Conservation (phyloP, 1,140 invertebrate species). For the Drosophila parvula region DNA sequence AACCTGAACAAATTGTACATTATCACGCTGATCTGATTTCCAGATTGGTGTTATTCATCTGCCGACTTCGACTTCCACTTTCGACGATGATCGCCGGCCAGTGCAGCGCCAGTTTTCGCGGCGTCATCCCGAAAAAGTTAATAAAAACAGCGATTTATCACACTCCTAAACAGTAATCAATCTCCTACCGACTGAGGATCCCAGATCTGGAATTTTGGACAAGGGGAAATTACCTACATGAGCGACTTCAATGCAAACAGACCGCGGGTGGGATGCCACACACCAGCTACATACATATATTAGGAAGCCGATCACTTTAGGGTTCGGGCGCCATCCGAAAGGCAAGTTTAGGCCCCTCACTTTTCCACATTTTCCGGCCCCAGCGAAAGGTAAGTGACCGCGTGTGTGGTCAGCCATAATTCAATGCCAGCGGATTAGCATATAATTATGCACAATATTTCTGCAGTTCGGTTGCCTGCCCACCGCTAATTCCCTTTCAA, state of each 20-base stretch:
- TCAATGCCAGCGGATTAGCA: constrained; percentile 68
- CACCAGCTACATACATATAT: constrained; percentile 8
- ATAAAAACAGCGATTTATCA: constrained; percentile 83
- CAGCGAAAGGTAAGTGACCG: constrained; percentile 30
- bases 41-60: constrained; percentile 63
- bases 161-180: constrained; percentile 80
- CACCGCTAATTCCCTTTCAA: constrained; percentile 75
- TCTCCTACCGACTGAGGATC: constrained; percentile 53
- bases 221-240: constrained; percentile 71
- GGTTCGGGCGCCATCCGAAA: constrained; percentile 18
- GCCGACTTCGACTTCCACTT: constrained; percentile 17
- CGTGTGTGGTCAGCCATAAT: constrained; percentile 47
- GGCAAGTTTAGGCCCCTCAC: constrained; percentile 2
- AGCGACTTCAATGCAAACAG: constrained; percentile 70
- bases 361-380: background rate
- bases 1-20: constrained; percentile 69
- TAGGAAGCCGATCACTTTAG: constrained; percentile 1
- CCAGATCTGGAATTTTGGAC: constrained; percentile 2
- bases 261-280: constrained; percentile 55
- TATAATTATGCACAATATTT: constrained; percentile 81
- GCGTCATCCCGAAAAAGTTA: constrained; percentile 80
- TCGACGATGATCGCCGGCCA: constrained; percentile 1
- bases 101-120: constrained; percentile 39
- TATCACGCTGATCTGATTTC: constrained; percentile 82
- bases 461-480: constrained; percentile 45